Percentiles rank a stretch among this genome's conserved stretches.
Conservation (phyloP, 2,797 vertebrate species). For the Jordanella pulchra region DNA sequence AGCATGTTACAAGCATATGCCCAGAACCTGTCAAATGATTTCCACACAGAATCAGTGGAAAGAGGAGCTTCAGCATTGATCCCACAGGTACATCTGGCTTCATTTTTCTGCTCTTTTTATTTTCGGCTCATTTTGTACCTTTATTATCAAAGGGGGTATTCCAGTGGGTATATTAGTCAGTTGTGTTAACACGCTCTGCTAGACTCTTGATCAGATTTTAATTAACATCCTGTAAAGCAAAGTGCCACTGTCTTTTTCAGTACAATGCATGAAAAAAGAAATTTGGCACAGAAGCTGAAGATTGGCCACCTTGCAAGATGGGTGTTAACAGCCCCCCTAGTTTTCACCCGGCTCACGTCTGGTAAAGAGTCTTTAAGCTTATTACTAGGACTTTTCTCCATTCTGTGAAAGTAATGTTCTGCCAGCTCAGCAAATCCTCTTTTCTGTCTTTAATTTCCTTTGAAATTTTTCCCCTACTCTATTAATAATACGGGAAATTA, state of each 20-base stretch:
- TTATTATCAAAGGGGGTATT: constrained; percentile 18
- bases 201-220: constrained; percentile 56
- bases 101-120: constrained; percentile 15
- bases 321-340: background rate
- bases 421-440: constrained; percentile 6
- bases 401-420: constrained; percentile 3
- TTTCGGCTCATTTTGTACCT: background rate
- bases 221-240: constrained; percentile 52
- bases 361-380: background rate
- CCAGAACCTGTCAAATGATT: constrained; percentile 23
- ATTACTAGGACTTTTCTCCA: background rate
- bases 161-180: constrained; percentile 48
- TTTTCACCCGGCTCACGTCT: background rate
- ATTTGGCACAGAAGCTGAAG: background rate
- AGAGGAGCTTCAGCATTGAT: constrained; percentile 3
- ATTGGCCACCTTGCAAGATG: background rate
- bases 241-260: constrained; percentile 11
- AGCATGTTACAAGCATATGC: constrained; percentile 9
- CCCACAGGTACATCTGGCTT: constrained; percentile 20
- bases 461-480: background rate
- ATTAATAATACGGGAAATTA: background rate
- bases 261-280: background rate
- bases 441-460: background rate
- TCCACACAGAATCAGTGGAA: constrained; percentile 33
- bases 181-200: constrained; percentile 49